Evolutionary conservation across 2,888 invertebrate genomes (phyloP).

Genomic region (Lochmaea capreae): DNA sequence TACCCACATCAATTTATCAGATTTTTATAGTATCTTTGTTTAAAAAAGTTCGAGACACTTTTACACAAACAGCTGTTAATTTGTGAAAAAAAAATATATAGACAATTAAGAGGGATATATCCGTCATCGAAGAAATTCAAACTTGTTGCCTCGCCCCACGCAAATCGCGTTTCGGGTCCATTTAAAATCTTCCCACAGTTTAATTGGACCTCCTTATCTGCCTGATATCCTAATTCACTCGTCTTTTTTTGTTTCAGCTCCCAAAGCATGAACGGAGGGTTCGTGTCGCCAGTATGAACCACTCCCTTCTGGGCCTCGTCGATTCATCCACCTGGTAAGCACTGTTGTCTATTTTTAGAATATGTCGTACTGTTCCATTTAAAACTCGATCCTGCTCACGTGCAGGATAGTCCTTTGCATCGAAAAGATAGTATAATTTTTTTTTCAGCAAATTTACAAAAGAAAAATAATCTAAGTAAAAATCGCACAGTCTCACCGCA

Average conservation of each 20-base stretch:
- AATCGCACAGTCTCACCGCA: too few species aligned
- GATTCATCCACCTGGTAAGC: slow-evolving; percentile 58
- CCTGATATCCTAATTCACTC: slow-evolving; percentile 32
- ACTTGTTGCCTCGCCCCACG: slow-evolving; percentile 31
- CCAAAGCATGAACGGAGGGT: slow-evolving; percentile 78
- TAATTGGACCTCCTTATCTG: slow-evolving; percentile 45
- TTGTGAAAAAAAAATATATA: slow-evolving; percentile 11
- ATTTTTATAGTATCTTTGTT: slow-evolving; percentile 6
- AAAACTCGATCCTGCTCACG: not conserved
- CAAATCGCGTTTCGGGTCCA: slow-evolving; percentile 21
- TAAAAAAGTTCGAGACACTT: not conserved
- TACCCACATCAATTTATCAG: slow-evolving; percentile 1
- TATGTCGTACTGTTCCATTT: not conserved
- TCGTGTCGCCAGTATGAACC: slow-evolving; percentile 81
- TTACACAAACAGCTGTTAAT: slow-evolving; percentile 1
- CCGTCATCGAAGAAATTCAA: slow-evolving; percentile 8
- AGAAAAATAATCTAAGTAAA: not conserved
- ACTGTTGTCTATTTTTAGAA: slow-evolving; percentile 30
- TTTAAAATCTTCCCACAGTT: slow-evolving; percentile 46
- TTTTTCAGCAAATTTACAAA: not conserved
- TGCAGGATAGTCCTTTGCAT: not conserved
- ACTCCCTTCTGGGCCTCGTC: slow-evolving; percentile 63
- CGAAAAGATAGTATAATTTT: not conserved
- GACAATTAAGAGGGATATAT: slow-evolving; percentile 16
- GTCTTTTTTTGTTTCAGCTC: slow-evolving; percentile 70